Evolutionary conservation across 2,888 invertebrate species (phyloP).

Genomic region (Charanyca ferruginea): DNA sequence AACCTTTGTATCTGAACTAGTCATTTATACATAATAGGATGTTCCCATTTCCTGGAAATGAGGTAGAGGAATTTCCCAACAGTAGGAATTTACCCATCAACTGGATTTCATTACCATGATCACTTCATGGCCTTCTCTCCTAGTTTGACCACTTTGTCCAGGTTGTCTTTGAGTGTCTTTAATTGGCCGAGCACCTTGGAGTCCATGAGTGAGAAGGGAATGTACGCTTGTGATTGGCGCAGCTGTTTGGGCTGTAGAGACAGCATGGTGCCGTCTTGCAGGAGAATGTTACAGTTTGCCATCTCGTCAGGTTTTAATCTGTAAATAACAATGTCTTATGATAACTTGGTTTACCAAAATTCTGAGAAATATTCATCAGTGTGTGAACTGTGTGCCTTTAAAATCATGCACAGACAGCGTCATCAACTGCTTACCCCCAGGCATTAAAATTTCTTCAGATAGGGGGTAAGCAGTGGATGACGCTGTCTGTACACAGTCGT

Average conservation of each 20-base stretch:
- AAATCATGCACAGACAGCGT: too few relatives aligned
- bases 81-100: slow-evolving; percentile 28
- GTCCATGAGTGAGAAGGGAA: slow-evolving; percentile 86
- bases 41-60: slow-evolving; percentile 16
- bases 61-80: background rate
- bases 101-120: slow-evolving; percentile 36
- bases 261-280: slow-evolving; percentile 92
- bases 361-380: too few relatives aligned
- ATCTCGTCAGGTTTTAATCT: slow-evolving; percentile 88
- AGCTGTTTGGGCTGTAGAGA: slow-evolving; percentile 91
- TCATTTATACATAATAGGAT: background rate
- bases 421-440: too few relatives aligned
- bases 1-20: slow-evolving; percentile 26
- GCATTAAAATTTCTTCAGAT: too few relatives aligned
- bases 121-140: slow-evolving; percentile 78
- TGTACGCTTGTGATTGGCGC: slow-evolving; percentile 83
- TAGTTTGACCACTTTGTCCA: slow-evolving; percentile 83
- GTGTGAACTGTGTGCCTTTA: too few relatives aligned
- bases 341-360: background rate
- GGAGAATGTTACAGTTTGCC: slow-evolving; percentile 93
- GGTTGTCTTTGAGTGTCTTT: slow-evolving; percentile 87
- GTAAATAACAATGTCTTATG: slow-evolving; percentile 48
- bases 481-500: too few relatives aligned
- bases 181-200: slow-evolving; percentile 85
- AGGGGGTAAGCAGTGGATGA: too few relatives aligned